These are phyloP conservation scores for Shargacucullia verbasci DNA, from an alignment of 2,888 invertebrate species.

Conservation along the genomic window DNA sequence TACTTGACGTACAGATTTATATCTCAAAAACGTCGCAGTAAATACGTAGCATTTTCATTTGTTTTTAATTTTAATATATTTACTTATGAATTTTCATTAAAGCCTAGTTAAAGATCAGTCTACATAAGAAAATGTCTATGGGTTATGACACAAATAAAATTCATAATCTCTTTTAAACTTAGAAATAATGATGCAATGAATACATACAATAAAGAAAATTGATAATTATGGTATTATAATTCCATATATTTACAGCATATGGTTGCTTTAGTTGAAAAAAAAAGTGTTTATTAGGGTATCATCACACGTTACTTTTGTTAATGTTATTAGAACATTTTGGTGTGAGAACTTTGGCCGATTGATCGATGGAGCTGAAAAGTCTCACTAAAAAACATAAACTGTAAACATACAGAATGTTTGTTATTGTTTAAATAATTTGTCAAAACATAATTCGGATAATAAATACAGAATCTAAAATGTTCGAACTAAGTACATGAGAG, in stretches of 20 bases:
- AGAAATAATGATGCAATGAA: conserved; percentile 18
- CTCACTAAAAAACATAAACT: background rate
- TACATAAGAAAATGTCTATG: conserved; percentile 36
- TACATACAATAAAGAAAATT: too few relatives aligned
- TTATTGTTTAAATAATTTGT: background rate
- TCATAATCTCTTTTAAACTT: conserved; percentile 40
- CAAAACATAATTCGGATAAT: conserved; percentile 16
- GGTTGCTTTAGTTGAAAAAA: background rate
- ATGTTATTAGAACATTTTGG: too few relatives aligned
- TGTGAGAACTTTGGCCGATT: too few relatives aligned
- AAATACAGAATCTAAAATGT: conserved; percentile 21
- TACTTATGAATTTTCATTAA: background rate
- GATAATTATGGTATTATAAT: conserved; percentile 5
- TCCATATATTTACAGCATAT: background rate
- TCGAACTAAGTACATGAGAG: conserved; percentile 50
- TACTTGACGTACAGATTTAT: too few relatives aligned
- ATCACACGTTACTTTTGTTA: too few relatives aligned
- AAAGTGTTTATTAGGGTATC: too few relatives aligned
- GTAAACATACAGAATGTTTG: conserved; percentile 11
- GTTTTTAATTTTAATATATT: too few relatives aligned
- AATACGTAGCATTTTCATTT: too few relatives aligned
- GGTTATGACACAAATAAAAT: conserved; percentile 41
- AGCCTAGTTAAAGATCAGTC: conserved; percentile 18
- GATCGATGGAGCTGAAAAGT: background rate
- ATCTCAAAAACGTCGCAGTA: too few relatives aligned